Evolutionary conservation across 30 jellyfish, hydroid and myxozoan species (phyloP), one percentile per base, ranked within the genome.

Genomic region (Rhopilema esculentum): DNA sequence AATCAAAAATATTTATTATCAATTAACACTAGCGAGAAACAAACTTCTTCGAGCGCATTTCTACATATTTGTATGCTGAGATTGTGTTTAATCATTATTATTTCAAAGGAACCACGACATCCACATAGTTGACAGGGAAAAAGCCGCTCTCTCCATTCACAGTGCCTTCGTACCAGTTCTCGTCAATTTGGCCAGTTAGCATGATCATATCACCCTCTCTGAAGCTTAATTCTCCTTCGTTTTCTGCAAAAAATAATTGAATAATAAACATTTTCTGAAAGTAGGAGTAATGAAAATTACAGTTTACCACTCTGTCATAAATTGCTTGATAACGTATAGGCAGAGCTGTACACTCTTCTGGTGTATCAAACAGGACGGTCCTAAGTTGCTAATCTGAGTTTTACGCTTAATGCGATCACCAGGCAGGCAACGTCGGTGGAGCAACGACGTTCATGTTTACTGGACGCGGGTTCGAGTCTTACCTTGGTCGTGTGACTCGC

Each of bases 41-140:
- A 40, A 40, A 40, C 6, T 40, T 40, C 9, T 40, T 12, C 6
- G 57, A 40, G 57, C 57, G 57, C n/a, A 40, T 40, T 2, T 40
- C 57, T 40, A 12, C 57, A 40, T 40, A 40, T 6, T 12, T 40
- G 12, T 40, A 2, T 40, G 57, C 57, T 40, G 57, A 40, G 57
- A 40, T 40, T 12, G 57, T 2, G 57, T 6, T 6, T 12, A 40
- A 2, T 40, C 57, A 40, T 40, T 12, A 40, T 40, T 29, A 50
- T 71, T 85, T 88, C 85, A 95, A 72, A 52, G 99, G 99, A 0
- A 95, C 99, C 20, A 95, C 70, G 25, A 95, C 89, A 49, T 95
- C 99, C 33, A 95, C 99, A 69, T 95, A 95, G 77, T 95, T 95
- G 17, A 85, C 95, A 20, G 99, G 99, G 32, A 95, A 95, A 89